Evolutionary conservation across 2,888 invertebrate species (phyloP).

Genomic region (Trilocha varians): DNA sequence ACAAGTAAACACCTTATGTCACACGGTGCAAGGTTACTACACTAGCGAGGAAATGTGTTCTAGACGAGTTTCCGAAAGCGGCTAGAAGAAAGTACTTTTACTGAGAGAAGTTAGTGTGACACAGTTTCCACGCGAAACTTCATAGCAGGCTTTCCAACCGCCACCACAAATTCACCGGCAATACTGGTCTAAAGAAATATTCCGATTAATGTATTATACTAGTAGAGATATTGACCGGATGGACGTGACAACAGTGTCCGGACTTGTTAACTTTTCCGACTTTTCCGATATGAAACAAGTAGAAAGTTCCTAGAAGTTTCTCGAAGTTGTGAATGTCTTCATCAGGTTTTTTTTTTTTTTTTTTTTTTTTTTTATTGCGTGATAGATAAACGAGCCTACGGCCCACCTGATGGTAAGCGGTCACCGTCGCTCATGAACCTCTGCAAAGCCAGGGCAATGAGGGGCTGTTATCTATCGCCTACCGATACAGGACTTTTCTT

Average conservation of each 20-base stretch:
- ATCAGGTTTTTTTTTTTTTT: too few relatives aligned
- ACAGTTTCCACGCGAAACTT: constrained; percentile 62
- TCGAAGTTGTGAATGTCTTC: background rate
- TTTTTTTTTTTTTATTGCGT: too few relatives aligned
- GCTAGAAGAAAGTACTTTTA: constrained; percentile 72
- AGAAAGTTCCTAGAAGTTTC: constrained; percentile 10
- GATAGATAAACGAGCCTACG: too few relatives aligned
- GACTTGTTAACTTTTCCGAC: constrained; percentile 29
- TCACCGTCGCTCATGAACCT: too few relatives aligned
- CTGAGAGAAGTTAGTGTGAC: constrained; percentile 60
- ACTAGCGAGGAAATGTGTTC: constrained; percentile 53
- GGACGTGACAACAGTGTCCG: constrained; percentile 15
- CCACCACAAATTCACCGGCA: constrained; percentile 33
- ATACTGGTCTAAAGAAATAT: constrained; percentile 28
- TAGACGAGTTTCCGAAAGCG: constrained; percentile 67
- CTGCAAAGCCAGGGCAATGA: too few relatives aligned
- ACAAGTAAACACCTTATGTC: constrained; percentile 54
- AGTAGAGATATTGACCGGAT: constrained; percentile 27
- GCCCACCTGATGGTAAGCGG: too few relatives aligned
- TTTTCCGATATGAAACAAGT: constrained; percentile 22
- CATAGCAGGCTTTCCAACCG: constrained; percentile 47
- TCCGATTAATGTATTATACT: constrained; percentile 25
- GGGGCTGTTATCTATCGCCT: too few relatives aligned
- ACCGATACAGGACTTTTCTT: too few relatives aligned
- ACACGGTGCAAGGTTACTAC: constrained; percentile 58